Base-by-base conservation (phyloP, 2,113 vertebrate genomes). In the Corynorhinus townsendii region DNA sequence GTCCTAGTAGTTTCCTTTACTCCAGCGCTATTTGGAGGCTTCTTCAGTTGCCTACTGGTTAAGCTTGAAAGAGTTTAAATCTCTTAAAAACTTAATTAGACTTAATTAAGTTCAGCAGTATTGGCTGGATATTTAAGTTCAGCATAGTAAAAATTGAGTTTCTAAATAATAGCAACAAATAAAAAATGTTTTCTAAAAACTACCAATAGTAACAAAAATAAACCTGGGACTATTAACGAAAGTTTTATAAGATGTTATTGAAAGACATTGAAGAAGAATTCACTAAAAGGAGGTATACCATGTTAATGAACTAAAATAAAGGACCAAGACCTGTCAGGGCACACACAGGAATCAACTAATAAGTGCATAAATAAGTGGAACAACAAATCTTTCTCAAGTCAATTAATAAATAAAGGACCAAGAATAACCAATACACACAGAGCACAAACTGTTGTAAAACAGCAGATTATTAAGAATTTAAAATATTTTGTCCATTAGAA, bases 111-210 rank as follows among this genome's bases (percentile, higher is more conserved):
- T 75, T 93, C 11, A 91, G 9, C 19, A 77, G 11, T 84, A 90
- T 66, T 81, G 5, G 4, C 28, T 82, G 26, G 35, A 71, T 89
- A 64, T 68, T n/a, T 56, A 62, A 86, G 24, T 72, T 96, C 14
- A 68, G 6, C 47, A 49, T 83, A 66, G 52, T 92, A 76, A 93
- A 96, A 96, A 73, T 52, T 16, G 38, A 95, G 24, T 93, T 94
- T 30, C 24, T 86, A 86, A 91, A 84, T 7, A 72, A 24, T 35
- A 87, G 49, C 38, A 86, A 89, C 43, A 64, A 62, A 43, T 33
- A 71, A 72, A 79, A 87, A 82, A 93, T 28, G 16, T 86, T 75
- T 82, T 76, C 19, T 87, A 81, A 80, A 89, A 86, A 33, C 24
- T 86, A 43, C 77, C 3, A 94, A 16, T 11, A 76, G 12, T 66